A percentile compares a stretch with the other conserved stretches of the same genome.
Conservation (phyloP, 2,888 invertebrate genomes). For the Seira musarum region DNA sequence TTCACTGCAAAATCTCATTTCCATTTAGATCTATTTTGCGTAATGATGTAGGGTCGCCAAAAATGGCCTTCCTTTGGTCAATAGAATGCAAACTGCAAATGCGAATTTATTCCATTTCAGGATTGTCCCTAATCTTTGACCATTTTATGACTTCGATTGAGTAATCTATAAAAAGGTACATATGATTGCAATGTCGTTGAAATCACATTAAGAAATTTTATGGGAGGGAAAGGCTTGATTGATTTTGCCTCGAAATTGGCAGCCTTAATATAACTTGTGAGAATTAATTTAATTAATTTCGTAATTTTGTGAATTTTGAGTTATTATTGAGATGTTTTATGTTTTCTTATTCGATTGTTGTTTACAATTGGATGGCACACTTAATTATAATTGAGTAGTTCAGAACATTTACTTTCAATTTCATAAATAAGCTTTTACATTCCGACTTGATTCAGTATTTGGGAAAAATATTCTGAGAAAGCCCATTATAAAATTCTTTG, state of each 20-base stretch:
- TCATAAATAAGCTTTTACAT: no score
- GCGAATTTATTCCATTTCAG: constrained; percentile 8
- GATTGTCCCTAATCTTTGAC: constrained; percentile 10
- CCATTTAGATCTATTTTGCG: constrained; percentile 8
- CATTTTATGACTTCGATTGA: constrained; percentile 4
- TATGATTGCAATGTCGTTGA: not conserved
- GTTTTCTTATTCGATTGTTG: no score
- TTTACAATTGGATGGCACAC: no score
- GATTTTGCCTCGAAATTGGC: not conserved
- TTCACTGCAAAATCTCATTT: not conserved
- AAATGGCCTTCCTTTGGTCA: not conserved
- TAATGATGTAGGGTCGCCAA: not conserved
- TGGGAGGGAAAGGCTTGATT: constrained; percentile 8
- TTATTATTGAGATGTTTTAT: no score
- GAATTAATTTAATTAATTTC: constrained; percentile 5
- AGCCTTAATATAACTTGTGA: not conserved
- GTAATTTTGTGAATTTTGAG: not conserved
- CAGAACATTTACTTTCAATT: no score
- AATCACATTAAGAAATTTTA: not conserved
- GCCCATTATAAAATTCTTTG: no score
- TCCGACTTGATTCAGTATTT: no score
- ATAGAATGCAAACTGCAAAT: not conserved
- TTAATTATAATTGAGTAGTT: no score
- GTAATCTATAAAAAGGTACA: not conserved
- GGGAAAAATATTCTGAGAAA: no score